Percentiles rank a stretch among this genome's conserved stretches.
Evolutionary conservation across 23 tunicate genomes (phyloP).

Genomic region (Clavelina lepadiformis): DNA sequence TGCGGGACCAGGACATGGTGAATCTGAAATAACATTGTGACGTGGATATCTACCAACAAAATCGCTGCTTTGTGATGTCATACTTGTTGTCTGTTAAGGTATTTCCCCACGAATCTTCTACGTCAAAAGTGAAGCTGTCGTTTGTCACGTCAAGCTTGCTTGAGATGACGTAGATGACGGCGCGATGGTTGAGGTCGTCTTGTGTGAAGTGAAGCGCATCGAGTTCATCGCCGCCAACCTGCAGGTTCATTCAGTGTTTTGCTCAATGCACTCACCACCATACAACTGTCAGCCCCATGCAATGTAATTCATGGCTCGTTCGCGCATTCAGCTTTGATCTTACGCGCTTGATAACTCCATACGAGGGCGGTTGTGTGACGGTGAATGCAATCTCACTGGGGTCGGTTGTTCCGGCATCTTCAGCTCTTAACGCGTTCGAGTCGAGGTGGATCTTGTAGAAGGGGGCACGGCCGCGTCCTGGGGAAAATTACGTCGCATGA

Average conservation of each 20-base stretch:
- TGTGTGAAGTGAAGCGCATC: slow-evolving; percentile 37
- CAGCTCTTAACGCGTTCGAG: slow-evolving; percentile 26
- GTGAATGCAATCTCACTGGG: slow-evolving; percentile 35
- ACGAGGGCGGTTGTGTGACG: slow-evolving; percentile 44
- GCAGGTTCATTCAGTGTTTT: no score
- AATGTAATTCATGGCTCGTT: not conserved
- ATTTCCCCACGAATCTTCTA: slow-evolving; percentile 88
- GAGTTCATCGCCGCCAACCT: no score
- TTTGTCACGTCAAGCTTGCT: slow-evolving; percentile 51
- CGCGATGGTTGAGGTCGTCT: slow-evolving; percentile 44
- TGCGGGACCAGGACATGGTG: slow-evolving; percentile 67
- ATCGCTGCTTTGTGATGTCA: not conserved
- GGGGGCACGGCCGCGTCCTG: slow-evolving; percentile 4
- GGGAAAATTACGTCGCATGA: no score
- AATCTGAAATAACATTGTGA: slow-evolving; percentile 32
- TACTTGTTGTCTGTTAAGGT: slow-evolving; percentile 40
- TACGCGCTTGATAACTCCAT: slow-evolving; percentile 51
- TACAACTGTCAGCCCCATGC: no score
- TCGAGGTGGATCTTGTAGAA: slow-evolving; percentile 35
- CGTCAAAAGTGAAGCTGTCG: slow-evolving; percentile 73
- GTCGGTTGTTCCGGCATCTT: slow-evolving; percentile 22
- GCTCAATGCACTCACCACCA: no score
- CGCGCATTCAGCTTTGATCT: no score
- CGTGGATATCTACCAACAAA: not conserved
- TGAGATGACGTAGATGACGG: slow-evolving; percentile 45